Evolutionary conservation across 2,113 vertebrate species (phyloP), one percentile per base, ranked within the genome.

Genomic region (Anarhynchus alexandrinus): DNA sequence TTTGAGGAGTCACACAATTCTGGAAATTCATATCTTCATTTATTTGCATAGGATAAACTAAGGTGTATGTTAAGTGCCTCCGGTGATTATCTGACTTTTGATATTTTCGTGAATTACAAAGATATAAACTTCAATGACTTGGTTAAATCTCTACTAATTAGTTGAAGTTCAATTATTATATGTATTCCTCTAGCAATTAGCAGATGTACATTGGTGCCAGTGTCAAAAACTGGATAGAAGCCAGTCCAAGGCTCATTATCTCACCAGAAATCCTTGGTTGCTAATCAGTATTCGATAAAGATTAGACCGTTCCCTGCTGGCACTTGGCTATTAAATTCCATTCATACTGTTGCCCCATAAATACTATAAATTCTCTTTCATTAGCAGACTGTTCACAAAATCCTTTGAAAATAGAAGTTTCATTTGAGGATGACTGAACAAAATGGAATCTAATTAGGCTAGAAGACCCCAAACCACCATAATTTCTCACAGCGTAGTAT

Each of bases 311-410:
- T 97, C 90, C 96, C 92, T 81, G 89, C 92, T 51, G 81, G 92
- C 74, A 61, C 70, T 95, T 94, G 74, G 70, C 96, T 96, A 90
- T 97, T 97, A 97, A 96, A 93, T 95, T 96, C 81, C 92, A 87
- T 96, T 97, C 96, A 96, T 91, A 93, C 80, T 82, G 67, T 92
- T 96, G 88, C 91, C 81, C 95, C 74, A 90, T 95, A 94, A 96
- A 96, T 94, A 94, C 82, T 93, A 83, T 94, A 95, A 96, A 96
- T 96, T 96, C 94, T 93, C 91, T 96, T 96, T 95, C 87, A 90
- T 97, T 95, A 96, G 64, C 43, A 71, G 51, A 76, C 79, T 93
- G 61, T 88, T 96, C 90, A 51, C 45, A 87, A 90, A 93, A 90
- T 59, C 76, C 91, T 96, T 94, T 96, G 94, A 95, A 97, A 97